phyloP scores from a whole-genome alignment of 2,797 vertebrate species.

The Leuciscus waleckii region DNA sequence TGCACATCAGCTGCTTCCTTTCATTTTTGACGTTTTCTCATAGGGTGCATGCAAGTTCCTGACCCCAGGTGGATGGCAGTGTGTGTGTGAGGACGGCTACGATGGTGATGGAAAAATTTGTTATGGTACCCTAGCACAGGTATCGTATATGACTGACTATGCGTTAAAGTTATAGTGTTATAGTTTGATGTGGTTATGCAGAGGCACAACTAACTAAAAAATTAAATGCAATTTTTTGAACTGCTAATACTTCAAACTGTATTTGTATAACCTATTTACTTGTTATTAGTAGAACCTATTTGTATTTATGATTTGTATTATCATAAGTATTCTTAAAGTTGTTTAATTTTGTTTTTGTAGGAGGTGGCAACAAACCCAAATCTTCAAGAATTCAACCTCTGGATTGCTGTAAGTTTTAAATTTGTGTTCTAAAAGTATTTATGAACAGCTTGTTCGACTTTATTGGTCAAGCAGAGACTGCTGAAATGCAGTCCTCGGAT shows the following conservation, averaged over 20 bases:
- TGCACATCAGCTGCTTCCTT: not conserved
- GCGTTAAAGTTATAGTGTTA: not conserved
- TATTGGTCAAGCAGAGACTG: not conserved
- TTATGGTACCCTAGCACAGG: constrained; percentile 83
- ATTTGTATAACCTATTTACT: not conserved
- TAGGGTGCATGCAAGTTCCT: constrained; percentile 85
- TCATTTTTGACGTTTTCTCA: not conserved
- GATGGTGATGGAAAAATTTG: constrained; percentile 84
- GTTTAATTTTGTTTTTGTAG: constrained; percentile 70
- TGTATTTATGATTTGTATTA: not conserved
- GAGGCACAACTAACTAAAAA: not conserved
- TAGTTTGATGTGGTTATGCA: not conserved
- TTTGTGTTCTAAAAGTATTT: not conserved
- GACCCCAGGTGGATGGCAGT: constrained; percentile 79
- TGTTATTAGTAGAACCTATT: too few species aligned
- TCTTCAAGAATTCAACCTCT: constrained; percentile 81
- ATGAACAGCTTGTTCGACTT: not conserved
- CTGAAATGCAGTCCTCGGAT: not conserved
- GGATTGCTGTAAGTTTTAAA: constrained; percentile 83
- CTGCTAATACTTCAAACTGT: not conserved
- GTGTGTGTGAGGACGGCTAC: constrained; percentile 85
- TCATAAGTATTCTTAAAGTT: not conserved
- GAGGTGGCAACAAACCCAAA: constrained; percentile 81
- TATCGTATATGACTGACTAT: constrained; percentile 64
- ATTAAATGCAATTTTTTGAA: not conserved